Evolutionary conservation across 1,140 invertebrate genomes (phyloP), one percentile per base, ranked within the genome.

Genomic region (Magallana ariakensis): DNA sequence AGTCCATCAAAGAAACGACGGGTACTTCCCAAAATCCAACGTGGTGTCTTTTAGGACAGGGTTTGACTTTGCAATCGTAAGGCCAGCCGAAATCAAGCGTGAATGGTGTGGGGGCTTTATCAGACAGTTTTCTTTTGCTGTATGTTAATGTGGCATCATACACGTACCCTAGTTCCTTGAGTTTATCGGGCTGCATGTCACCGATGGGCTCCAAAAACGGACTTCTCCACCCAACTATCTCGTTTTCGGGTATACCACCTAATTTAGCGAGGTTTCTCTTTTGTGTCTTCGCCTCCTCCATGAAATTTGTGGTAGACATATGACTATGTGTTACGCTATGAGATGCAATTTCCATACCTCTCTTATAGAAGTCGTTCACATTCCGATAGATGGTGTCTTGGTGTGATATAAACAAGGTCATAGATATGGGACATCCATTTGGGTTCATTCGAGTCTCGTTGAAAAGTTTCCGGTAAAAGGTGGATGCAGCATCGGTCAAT

Each of bases 281-380:
- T 26, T 91, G 90, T 53, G 86, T 66, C 70, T 90, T 88, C 11
- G 91, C 91, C 33, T 91, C 90, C 16, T 89, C 80, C 26, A 84
- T 82, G 55, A 91, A 88, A 33, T 91, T 90, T 22, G 82, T 80
- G 9, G 89, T 89, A 62, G 90, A 89, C 75, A 90, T 88, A 66
- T 91, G 90, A 9, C 56, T 88, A 85, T 94, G 93, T 3, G 90
- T 98, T 84, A 98, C 97, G 15, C 97, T 97, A 94, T 98, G 97
- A 4, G 97, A 96, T 0, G 96, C 97, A 89, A 98, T 98, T 95
- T 98, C 98, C 92, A 98, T 97, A 13, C 97, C 97, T 87, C 96
- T 94, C 90, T 97, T 97, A 96, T 97, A 97, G 55, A 98, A 93
- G 89, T 97, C 96, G 90, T 97, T 97, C 0, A 97, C 97, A 89